Evolutionary conservation across 2,888 invertebrate species (phyloP), one percentile per base, ranked within the genome.

Genomic region (Phalera bucephala): DNA sequence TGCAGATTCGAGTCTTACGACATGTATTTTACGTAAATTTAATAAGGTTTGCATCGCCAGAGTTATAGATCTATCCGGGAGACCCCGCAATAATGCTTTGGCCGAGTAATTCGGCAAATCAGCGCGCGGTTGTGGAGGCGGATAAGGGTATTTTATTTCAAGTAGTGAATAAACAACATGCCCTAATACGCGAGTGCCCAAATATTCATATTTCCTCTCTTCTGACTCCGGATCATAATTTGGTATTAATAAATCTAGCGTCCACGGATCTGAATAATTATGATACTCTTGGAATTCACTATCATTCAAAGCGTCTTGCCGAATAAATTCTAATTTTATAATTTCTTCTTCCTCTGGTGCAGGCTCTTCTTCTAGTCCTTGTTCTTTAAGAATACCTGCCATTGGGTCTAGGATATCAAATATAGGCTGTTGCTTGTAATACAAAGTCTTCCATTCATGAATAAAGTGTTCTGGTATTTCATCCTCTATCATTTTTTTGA

Each of bases 281-380:
- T 90, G 80, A 67, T 94, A 94, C 47, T 91, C 90, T 14, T 81
- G 65, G 47, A 93, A 91, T 52, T 92, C 92, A 21, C 69, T 69
- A 28, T 91, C 83, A 66, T 92, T 91, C 27, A 93, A 59, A 8
- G 78, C 70, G 42, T 91, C 84, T 62, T 91, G 92, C 26, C 91
- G 81, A 32, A 85, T 79, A 33, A 90, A 61, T 69, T 93, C 92
- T 2, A 82, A 51, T 17, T 80, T 70, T 33, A 87, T 64, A 26
- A 90, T 79, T 64, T 87, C 81, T 60, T 91, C 90, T 38, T 73
- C 66, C 49, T 80, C 75, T 2, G 74, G 61, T 1, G 39, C 35
- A 6, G 64, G 40, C 26, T 75, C 66, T 45, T 79, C 68, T 49
- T 82, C 82, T 7, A 56, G 21, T 1, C 58, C 67, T 2, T 49